phyloP scores from a whole-genome alignment of 2,113 vertebrate genomes.

The Semnopithecus entellus region DNA sequence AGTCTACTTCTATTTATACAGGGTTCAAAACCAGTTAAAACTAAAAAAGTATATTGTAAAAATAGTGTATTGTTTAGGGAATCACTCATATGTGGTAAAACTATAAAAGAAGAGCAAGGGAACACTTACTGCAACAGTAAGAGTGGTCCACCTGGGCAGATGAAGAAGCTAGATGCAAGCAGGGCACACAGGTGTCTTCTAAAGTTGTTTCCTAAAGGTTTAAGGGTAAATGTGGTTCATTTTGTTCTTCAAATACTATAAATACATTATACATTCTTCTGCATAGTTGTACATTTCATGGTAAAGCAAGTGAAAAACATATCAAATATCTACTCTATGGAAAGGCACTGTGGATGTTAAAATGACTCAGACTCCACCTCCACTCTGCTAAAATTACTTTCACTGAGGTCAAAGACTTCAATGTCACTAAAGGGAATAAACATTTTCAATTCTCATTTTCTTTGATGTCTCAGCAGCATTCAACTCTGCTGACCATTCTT shows the following conservation, averaged over 20 bases:
- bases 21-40: slow-evolving; percentile 7
- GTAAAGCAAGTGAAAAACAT: not conserved
- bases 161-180: not conserved
- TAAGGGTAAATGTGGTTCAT: not conserved
- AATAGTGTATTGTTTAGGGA: not conserved
- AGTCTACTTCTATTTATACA: not conserved
- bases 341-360: not conserved
- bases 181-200: not conserved
- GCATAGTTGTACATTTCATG: not conserved
- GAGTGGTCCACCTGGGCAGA: not conserved
- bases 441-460: not conserved
- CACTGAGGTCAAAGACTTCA: not conserved
- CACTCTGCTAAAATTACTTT: not conserved
- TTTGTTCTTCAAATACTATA: not conserved
- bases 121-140: not conserved
- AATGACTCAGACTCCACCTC: not conserved
- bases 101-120: not conserved
- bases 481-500: not conserved
- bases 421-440: not conserved
- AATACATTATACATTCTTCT: not conserved
- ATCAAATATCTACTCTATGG: not conserved
- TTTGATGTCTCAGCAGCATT: not conserved
- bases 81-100: not conserved
- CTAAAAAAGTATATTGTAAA: not conserved
- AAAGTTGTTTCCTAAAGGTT: not conserved